These are phyloP conservation scores for Drosophila robusta DNA, from an alignment of 2,888 invertebrate genomes.

Conservation along the genomic window DNA sequence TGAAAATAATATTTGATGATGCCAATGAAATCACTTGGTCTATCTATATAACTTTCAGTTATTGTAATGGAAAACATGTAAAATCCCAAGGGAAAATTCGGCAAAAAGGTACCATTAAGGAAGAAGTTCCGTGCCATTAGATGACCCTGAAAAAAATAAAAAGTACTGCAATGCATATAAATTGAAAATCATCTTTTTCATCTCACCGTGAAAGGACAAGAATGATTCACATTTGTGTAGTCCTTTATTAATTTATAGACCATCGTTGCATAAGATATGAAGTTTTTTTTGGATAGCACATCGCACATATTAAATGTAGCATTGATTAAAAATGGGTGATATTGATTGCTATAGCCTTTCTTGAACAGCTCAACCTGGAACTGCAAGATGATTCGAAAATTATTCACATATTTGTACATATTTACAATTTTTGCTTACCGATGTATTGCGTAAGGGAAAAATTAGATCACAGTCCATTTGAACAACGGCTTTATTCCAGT, in stretches of 20 bases:
- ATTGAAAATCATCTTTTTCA: background rate
- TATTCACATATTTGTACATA: no score
- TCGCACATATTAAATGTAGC: slow-evolving; percentile 46
- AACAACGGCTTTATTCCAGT: slow-evolving; percentile 48
- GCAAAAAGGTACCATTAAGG: slow-evolving; percentile 18
- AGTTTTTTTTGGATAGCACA: slow-evolving; percentile 27
- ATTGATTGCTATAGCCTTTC: slow-evolving; percentile 46
- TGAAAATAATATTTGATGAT: slow-evolving; percentile 32
- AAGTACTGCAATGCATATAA: background rate
- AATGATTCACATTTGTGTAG: slow-evolving; percentile 48
- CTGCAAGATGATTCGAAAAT: background rate
- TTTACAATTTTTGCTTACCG: slow-evolving; percentile 20
- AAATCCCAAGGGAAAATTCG: slow-evolving; percentile 24
- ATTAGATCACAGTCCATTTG: slow-evolving; percentile 35
- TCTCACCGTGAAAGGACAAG: slow-evolving; percentile 39
- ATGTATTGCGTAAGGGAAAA: slow-evolving; percentile 22
- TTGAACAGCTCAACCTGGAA: slow-evolving; percentile 20
- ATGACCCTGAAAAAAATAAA: slow-evolving; percentile 27
- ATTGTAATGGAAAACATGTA: background rate
- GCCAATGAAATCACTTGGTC: slow-evolving; percentile 1
- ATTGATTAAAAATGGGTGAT: slow-evolving; percentile 50
- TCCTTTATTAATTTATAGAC: background rate
- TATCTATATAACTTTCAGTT: slow-evolving; percentile 1
- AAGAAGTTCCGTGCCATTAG: slow-evolving; percentile 16
- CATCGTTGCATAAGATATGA: slow-evolving; percentile 33